Evolutionary conservation across 2,797 vertebrate species (phyloP), one percentile per base, ranked within the genome.

Genomic region (Valencia hispanica): DNA sequence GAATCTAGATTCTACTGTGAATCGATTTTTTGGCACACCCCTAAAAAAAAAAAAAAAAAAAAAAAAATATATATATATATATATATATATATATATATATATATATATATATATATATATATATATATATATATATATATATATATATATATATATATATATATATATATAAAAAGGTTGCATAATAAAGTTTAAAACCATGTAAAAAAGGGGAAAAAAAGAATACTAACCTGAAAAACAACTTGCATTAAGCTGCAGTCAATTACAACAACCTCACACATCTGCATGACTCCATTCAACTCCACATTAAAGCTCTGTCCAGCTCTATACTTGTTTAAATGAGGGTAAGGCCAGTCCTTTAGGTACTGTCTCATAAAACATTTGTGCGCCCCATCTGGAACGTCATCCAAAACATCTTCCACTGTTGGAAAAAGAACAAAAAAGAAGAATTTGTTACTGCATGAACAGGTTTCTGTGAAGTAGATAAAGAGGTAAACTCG

Each of bases 311-410:
- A 94, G 15, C 87, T 93, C 85, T 98, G 96, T 27, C 96, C 97
- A 0, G 72, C 91, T 57, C 94, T 96, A 59, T 97, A 97, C 71
- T 97, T 94, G 1, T 96, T 96, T 94, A 97, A 95, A 72, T 96
- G 97, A 0, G 97, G 94, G 90, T 97, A 97, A 1, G 97, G 97
- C 89, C 97, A 98, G 18, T 96, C 95, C 0, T 94, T 95, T 78
- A 99, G 91, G 87, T 98, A 98, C 2, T 96, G 96, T 74, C 94
- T 94, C 1, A 99, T 94, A 73, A 97, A 97, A 51, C 92, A 90
- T 6, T 94, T 94, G 70, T 96, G 96, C 22, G 91, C 88, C 18
- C 93, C 70, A 0, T 96, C 95, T 32, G 97, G 95, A 1, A 99
- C 96, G 78, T 98, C 97, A 0, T 97, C 96, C 89, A 95, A 94